phyloP scores from a whole-genome alignment of 2,797 vertebrate species.

The Cossypha caffra region DNA sequence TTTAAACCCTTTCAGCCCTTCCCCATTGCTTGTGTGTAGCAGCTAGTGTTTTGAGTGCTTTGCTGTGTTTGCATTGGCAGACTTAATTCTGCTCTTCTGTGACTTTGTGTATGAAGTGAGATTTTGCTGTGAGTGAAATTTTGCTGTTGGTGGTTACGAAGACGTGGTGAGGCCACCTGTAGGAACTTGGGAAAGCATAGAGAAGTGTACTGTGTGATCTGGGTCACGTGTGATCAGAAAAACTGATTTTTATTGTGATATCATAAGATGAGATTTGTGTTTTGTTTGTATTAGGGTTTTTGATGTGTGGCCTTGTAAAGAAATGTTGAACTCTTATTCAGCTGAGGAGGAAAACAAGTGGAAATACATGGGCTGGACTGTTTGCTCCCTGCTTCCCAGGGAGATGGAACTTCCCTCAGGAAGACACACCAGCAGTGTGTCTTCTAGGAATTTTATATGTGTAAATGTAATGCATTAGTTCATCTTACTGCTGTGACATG shows the following conservation, averaged over 20 bases:
- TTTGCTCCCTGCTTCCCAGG: not conserved
- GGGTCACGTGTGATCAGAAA: not conserved
- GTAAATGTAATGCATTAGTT: not conserved
- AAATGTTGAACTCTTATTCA: not conserved
- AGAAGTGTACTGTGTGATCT: not conserved
- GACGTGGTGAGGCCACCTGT: rapidly evolving
- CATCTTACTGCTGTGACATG: not conserved
- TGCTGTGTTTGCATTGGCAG: not conserved
- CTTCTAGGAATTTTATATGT: not conserved
- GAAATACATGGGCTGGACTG: not conserved
- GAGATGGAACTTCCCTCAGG: not conserved
- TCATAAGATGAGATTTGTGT: not conserved
- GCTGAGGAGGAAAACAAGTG: not conserved
- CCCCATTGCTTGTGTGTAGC: not conserved
- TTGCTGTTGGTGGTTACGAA: not conserved
- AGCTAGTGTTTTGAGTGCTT: not conserved
- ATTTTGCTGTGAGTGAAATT: not conserved
- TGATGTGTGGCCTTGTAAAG: not conserved
- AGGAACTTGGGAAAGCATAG: not conserved
- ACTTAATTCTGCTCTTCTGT: not conserved
- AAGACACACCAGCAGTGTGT: not conserved
- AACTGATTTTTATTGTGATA: not conserved
- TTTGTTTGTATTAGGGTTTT: not conserved
- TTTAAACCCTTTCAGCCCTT: not conserved
- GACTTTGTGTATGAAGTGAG: not conserved